phyloP scores from a whole-genome alignment of 2,888 invertebrate genomes.

The Prosapia bicincta region DNA sequence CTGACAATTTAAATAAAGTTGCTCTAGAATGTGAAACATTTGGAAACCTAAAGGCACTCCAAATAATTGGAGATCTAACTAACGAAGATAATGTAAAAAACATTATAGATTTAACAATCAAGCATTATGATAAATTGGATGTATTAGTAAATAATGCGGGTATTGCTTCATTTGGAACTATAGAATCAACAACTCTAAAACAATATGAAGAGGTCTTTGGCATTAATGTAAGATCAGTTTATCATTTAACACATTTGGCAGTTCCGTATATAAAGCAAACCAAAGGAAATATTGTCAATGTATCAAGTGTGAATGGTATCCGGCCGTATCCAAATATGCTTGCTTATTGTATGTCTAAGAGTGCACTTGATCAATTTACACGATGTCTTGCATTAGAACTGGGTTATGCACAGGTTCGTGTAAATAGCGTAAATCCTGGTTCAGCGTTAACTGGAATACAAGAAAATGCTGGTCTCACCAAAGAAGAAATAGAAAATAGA shows the following conservation, averaged over 20 bases:
- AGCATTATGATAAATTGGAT: conserved; percentile 73
- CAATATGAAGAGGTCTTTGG: conserved; percentile 90
- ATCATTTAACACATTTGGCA: conserved; percentile 80
- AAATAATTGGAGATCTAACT: conserved; percentile 67
- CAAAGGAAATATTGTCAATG: conserved; percentile 91
- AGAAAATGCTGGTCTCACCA: conserved; percentile 76
- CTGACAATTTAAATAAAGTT: conserved; percentile 61
- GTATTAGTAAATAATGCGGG: conserved; percentile 91
- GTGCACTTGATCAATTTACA: conserved; percentile 93
- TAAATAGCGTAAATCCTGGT: conserved; percentile 93
- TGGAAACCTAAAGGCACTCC: conserved; percentile 50
- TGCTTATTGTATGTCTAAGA: conserved; percentile 90
- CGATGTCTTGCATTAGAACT: conserved; percentile 86
- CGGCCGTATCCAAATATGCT: conserved; percentile 86
- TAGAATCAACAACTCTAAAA: conserved; percentile 79
- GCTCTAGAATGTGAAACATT: conserved; percentile 53
- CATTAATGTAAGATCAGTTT: conserved; percentile 79
- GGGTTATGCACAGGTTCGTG: conserved; percentile 76
- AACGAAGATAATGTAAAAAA: conserved; percentile 69
- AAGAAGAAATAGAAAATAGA: conserved; percentile 77
- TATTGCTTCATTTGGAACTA: conserved; percentile 72
- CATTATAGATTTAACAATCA: conserved; percentile 67
- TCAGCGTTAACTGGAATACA: conserved; percentile 89
- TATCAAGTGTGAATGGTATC: conserved; percentile 91
- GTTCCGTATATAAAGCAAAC: conserved; percentile 79